These are phyloP conservation scores for Erebia aethiops DNA, from an alignment of 2,888 invertebrate species.

Conservation along the genomic window DNA sequence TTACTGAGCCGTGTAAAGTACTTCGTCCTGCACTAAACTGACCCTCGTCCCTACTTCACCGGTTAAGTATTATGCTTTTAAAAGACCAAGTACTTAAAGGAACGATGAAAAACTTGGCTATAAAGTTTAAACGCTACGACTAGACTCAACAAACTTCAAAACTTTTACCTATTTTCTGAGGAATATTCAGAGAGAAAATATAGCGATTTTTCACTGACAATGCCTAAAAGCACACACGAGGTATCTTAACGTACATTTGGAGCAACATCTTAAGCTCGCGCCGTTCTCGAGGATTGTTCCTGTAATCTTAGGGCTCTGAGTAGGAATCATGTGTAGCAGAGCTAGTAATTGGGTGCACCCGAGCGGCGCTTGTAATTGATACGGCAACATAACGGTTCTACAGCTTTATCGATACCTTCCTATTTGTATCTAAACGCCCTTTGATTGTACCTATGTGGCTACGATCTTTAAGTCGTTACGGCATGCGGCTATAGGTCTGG, in stretches of 20 bases:
- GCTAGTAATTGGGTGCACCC: slow-evolving; percentile 78
- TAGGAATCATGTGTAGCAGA: slow-evolving; percentile 76
- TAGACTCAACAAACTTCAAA: background rate
- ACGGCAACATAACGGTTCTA: slow-evolving; percentile 75
- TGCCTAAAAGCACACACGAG: slow-evolving; percentile 6
- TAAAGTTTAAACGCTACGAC: background rate
- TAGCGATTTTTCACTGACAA: too few species aligned
- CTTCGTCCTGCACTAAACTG: slow-evolving; percentile 22
- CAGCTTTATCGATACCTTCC: slow-evolving; percentile 44
- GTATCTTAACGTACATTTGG: slow-evolving; percentile 36
- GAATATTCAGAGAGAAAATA: too few species aligned
- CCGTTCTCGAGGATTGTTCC: slow-evolving; percentile 39
- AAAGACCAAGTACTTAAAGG: slow-evolving; percentile 8
- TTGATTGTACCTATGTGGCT: slow-evolving; percentile 39
- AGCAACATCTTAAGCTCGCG: slow-evolving; percentile 35
- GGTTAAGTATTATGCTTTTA: slow-evolving; percentile 22
- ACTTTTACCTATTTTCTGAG: too few species aligned
- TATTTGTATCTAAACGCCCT: slow-evolving; percentile 64
- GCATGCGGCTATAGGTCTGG: slow-evolving; percentile 41
- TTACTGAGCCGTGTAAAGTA: slow-evolving; percentile 18
- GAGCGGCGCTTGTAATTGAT: slow-evolving; percentile 78
- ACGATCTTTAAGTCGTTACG: slow-evolving; percentile 47
- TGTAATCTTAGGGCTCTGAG: slow-evolving; percentile 56
- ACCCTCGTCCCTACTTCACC: slow-evolving; percentile 22
- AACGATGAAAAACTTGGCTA: slow-evolving; percentile 10